A percentile compares a stretch with the other conserved stretches of the same genome.
These are phyloP conservation scores for Furcifer pardalis DNA, from an alignment of 2,797 vertebrate genomes.

Conservation along the genomic window DNA sequence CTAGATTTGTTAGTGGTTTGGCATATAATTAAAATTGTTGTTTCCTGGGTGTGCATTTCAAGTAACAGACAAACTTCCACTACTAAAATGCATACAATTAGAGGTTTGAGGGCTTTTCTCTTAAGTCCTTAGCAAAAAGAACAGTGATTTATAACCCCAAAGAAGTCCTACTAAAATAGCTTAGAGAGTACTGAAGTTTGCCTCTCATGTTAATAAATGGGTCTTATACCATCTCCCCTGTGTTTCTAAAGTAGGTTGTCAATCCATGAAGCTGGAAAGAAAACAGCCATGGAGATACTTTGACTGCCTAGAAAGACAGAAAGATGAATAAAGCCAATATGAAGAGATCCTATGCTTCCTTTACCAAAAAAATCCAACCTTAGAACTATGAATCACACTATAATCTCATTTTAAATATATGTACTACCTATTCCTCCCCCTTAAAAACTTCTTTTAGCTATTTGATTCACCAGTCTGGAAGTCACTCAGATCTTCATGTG, in stretches of 20 bases:
- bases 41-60: neutral
- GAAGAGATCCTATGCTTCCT: neutral
- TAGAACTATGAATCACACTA: no score
- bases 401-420: no score
- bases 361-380: neutral
- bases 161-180: neutral
- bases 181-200: neutral
- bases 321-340: neutral
- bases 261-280: neutral
- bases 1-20: neutral
- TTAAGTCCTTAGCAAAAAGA: neutral
- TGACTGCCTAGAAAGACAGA: neutral
- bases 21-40: neutral
- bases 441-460: no score
- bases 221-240: neutral
- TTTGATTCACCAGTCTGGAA: no score
- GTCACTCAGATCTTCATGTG: no score
- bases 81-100: slow-evolving; percentile 2
- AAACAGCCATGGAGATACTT: neutral
- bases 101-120: neutral
- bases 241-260: neutral
- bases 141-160: neutral
- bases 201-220: neutral
- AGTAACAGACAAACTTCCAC: neutral
- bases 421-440: no score